Evolutionary conservation across 1,140 invertebrate species (phyloP), one percentile per base, ranked within the genome.

Genomic region (Aricia agestis): DNA sequence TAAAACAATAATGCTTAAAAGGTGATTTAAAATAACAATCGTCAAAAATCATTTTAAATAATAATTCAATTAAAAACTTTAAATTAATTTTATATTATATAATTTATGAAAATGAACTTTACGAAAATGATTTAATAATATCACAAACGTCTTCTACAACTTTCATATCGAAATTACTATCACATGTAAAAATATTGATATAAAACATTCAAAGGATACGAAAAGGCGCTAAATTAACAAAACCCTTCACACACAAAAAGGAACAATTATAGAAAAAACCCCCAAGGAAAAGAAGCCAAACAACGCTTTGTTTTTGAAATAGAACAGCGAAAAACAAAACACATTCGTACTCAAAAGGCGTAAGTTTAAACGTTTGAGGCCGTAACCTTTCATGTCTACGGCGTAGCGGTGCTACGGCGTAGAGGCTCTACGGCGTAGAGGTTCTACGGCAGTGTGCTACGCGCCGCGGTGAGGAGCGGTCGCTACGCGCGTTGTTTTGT

Each of bases 271-370:
- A 69, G 36, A 69, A 68, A 68, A 68, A 76, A 66, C 73, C 70
- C 70, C 73, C 71, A 71, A 77, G 74, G 69, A 75, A 74, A 80
- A 78, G 80, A 76, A 83, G 80, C 81, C 82, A 77, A 86, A 87
- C 84, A 80, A 81, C 72, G 75, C 76, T 85, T 86, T 82, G 79
- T 84, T 81, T 81, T 79, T 76, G 67, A 85, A 87, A 86, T 81
- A 81, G 79, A 85, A 78, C 82, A 78, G 77, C 75, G 78, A 81
- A 83, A 82, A 86, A 85, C 80, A 85, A 85, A 85, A 88, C 82
- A 87, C 84, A 86, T 83, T 84, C 83, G 76, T 80, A 86, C 86
- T 88, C 83, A 86, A 86, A 85, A 87, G 83, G 83, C 86, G 85
- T 80, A 86, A 83, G 86, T 82, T 84, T 86, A 89, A 87, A 79